Conservation (phyloP, 2,113 vertebrate genomes). For the Cephalopterus ornatus region DNA sequence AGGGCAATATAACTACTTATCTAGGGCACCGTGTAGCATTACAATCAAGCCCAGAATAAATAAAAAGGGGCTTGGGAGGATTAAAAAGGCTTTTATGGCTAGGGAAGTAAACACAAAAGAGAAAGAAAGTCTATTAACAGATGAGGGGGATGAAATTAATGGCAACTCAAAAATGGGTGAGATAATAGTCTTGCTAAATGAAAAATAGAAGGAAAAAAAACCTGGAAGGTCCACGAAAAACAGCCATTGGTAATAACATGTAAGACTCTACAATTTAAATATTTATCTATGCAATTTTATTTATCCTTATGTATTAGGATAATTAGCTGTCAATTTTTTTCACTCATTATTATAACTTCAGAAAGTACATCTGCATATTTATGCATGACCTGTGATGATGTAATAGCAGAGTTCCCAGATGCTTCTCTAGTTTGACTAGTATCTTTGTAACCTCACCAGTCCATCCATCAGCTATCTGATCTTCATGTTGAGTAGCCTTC, state of each 20-base stretch:
- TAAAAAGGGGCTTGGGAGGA: neutral
- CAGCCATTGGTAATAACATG: neutral
- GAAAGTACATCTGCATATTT: neutral
- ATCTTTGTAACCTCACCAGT: neutral
- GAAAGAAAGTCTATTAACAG: slow-evolving; percentile 6
- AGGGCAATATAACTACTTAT: neutral
- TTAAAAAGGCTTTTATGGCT: slow-evolving; percentile 4
- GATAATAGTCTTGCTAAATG: neutral
- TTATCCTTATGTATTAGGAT: neutral
- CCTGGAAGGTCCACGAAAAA: neutral
- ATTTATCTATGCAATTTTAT: neutral
- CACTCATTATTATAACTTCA: neutral
- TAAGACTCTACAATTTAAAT: neutral
- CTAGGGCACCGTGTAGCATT: neutral
- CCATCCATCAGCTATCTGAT: neutral
- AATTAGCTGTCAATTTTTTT: neutral
- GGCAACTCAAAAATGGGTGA: neutral
- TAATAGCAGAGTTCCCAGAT: neutral
- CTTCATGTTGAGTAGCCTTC: neutral
- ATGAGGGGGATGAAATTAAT: neutral
- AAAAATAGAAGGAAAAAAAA: neutral
- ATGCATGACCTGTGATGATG: neutral
- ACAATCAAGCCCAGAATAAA: neutral
- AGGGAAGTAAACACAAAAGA: neutral
- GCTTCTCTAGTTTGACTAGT: neutral